phyloP scores from a whole-genome alignment of 2,888 invertebrate species.

The Cinara cedri region DNA sequence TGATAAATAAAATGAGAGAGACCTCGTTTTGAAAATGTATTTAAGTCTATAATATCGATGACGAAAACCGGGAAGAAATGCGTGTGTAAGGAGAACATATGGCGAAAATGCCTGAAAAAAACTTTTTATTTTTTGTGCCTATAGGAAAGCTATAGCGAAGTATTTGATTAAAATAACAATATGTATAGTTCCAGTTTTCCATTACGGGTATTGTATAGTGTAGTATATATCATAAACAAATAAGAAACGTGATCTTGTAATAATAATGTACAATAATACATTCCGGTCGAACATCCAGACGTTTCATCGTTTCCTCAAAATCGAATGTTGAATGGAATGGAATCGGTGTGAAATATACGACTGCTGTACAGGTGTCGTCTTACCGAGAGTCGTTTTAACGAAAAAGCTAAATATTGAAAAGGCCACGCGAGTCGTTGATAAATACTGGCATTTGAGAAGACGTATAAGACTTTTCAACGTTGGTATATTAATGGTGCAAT shows the following conservation, averaged over 20 bases:
- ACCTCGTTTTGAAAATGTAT: too few relatives aligned
- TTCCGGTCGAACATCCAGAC: too few relatives aligned
- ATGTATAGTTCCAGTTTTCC: not conserved
- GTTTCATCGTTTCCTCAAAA: not conserved
- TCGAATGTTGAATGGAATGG: not conserved
- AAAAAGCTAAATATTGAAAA: conserved; percentile 32
- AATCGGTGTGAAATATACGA: not conserved
- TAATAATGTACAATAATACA: too few relatives aligned
- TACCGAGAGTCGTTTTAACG: not conserved
- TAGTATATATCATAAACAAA: not conserved
- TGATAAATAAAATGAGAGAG: too few relatives aligned
- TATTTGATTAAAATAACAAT: too few relatives aligned
- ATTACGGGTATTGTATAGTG: not conserved
- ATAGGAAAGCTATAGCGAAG: too few relatives aligned
- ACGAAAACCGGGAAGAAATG: too few relatives aligned
- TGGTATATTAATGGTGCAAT: not conserved
- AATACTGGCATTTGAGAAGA: not conserved
- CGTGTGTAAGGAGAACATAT: too few relatives aligned
- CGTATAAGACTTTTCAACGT: not conserved
- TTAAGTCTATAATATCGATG: too few relatives aligned
- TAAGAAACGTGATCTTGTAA: not conserved
- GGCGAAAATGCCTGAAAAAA: too few relatives aligned
- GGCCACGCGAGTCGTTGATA: not conserved
- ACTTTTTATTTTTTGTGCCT: too few relatives aligned
- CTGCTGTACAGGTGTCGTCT: conserved; percentile 1